phyloP scores from a whole-genome alignment of 2,113 vertebrate species.

The Ictalurus punctatus region DNA sequence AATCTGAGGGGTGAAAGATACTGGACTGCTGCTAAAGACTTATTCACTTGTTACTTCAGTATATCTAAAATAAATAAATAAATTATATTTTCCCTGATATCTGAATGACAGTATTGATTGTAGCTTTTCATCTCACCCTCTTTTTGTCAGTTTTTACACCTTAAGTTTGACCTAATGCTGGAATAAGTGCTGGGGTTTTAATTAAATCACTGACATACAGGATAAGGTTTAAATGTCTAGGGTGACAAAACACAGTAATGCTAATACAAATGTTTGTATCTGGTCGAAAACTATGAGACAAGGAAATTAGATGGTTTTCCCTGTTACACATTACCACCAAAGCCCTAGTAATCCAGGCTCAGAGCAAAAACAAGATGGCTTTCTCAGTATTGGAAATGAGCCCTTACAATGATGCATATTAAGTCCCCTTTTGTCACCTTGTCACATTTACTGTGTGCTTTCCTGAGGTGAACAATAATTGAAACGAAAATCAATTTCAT shows the following conservation, averaged over 20 bases:
- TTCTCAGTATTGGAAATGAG: constrained; percentile 70
- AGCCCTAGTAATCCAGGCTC: constrained; percentile 53
- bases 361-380: constrained; percentile 74
- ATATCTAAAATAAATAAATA: constrained; percentile 19
- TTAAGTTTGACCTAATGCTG: neutral
- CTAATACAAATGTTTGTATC: constrained; percentile 27
- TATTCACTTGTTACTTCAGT: constrained; percentile 48
- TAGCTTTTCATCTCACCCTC: constrained; percentile 17
- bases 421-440: constrained; percentile 58
- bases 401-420: constrained; percentile 79
- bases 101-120: constrained; percentile 35
- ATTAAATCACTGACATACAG: neutral
- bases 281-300: constrained; percentile 38
- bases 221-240: constrained; percentile 1
- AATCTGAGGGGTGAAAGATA: constrained; percentile 48
- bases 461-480: constrained; percentile 75
- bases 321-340: constrained; percentile 59
- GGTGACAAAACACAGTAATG: constrained; percentile 22
- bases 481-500: constrained; percentile 31
- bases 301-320: constrained; percentile 49
- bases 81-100: constrained; percentile 44
- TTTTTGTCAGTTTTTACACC: neutral
- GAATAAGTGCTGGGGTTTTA: neutral
- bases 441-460: constrained; percentile 67
- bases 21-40: constrained; percentile 39